Evolutionary conservation across 2,888 invertebrate species (phyloP), one percentile per base, ranked within the genome.

Genomic region (Eustalomyia histrio): DNA sequence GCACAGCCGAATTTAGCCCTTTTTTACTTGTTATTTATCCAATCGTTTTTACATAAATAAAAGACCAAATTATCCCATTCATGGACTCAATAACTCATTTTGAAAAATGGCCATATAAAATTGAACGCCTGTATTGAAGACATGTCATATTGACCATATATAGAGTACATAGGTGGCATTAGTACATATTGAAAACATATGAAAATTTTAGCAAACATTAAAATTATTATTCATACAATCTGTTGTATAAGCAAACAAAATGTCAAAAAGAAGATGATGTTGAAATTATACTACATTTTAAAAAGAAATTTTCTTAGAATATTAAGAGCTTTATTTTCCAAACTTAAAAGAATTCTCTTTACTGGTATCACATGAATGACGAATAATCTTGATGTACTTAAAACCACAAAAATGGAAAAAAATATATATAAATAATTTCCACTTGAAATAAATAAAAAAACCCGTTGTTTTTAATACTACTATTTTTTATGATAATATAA

Each of bases 171-270:
- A n/a, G n/a, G 5, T 14, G 43, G 43, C 12, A 43, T 43, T 43
- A 39, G 39, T 39, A n/a, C n/a, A n/a, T n/a, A 68, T 0, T n/a
- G 35, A 50, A 39, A 60, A 33, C 55, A 68, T 58, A 29, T 69
- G 33, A 47, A 69, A 58, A 47, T 21, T 64, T 16, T 12, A 50
- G 29, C 21, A 63, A 24, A 64, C 17, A 29, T 50, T 17, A 47
- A 43, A 68, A 68, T 39, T 68, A 43, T 68, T 43, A 57, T 16
- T 57, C 55, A 57, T 67, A 21, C 21, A 21, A n/a, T n/a, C n/a
- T n/a, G n/a, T n/a, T n/a, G n/a, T n/a, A 65, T 10, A 71, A 39
- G 12, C 24, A 71, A 52, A 61, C 21, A 61, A 35, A 71, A 53
- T 71, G 21, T 24, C 67, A 68, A 68, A 68, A 68, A 39, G 16